Base-by-base conservation (phyloP, 2,113 vertebrate genomes). In the Andinoacara biseriatus region DNA sequence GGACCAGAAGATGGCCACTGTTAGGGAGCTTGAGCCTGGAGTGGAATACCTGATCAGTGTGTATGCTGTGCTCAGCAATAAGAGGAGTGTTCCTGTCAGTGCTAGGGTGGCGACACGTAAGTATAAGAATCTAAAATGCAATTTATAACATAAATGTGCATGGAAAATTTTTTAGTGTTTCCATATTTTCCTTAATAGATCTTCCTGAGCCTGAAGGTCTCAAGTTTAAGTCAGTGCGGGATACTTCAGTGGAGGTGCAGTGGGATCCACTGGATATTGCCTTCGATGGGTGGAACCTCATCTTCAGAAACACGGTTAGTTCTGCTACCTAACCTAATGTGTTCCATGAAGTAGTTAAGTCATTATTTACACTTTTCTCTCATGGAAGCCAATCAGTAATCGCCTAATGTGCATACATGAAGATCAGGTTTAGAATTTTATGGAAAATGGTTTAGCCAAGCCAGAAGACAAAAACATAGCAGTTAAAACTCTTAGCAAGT, bases 21-120 rank as follows among this genome's bases (percentile, higher is more conserved):
- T 99, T 79, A 93, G 40, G 2, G 98, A 99, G 85, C 94, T 99
- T 35, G 98, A 99, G 89, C 98, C 98, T 0, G 98, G 98, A 0
- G 96, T 99, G 5, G 98, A 99, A 88, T 99, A 99, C 61, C 96
- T 99, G 3, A 97, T 99, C 90, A 98, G 96, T 0, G 98, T 99
- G 35, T 99, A 97, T 24, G 98, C 98, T 75, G 90, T 99, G 86
- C 96, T 99, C 5, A 98, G 95, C 91, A 98, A 99, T 94, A 97
- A 97, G 95, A 97, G 82, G 90, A 99, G 98, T 35, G 94, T 99
- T 75, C 98, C 98, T 2, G 97, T 99, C 90, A 98, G 96, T 0
- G 98, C 98, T 74, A 94, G 98, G 8, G 96, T 99, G 56, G 97
- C 98, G 63, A 99, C 97, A 11, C 96, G 98, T 94, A 88, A 60